phyloP scores from a whole-genome alignment of 2,888 invertebrate genomes.

The Pristionchus mayeri region DNA sequence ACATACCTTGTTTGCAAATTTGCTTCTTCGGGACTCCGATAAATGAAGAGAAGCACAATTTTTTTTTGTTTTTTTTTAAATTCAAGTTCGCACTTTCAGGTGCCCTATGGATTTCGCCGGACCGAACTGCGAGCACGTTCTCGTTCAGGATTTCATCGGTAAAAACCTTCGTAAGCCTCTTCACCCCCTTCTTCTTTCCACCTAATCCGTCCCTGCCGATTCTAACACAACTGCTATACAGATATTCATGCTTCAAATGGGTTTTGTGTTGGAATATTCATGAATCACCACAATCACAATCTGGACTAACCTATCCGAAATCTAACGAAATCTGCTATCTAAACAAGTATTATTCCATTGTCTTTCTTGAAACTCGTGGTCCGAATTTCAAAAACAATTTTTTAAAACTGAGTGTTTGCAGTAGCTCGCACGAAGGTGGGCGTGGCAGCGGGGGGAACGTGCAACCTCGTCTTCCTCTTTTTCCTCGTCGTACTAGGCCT shows the following conservation, averaged over 20 bases:
- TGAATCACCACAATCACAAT: too few species aligned
- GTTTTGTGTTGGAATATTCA: too few species aligned
- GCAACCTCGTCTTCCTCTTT: constrained; percentile 29
- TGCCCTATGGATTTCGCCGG: constrained; percentile 11
- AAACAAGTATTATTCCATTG: too few species aligned
- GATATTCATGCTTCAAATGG: not conserved
- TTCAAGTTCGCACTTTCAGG: too few species aligned
- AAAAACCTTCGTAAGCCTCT: constrained; percentile 37
- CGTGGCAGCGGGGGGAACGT: constrained; percentile 32
- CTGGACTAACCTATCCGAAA: too few species aligned
- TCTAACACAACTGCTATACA: constrained; percentile 17
- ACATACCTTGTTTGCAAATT: not conserved
- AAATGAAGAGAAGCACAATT: not conserved
- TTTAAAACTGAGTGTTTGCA: not conserved
- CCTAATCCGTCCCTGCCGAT: too few species aligned
- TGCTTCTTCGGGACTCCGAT: not conserved
- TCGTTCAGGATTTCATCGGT: constrained; percentile 43
- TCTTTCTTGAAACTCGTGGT: too few species aligned
- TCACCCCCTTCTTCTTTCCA: too few species aligned
- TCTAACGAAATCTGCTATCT: too few species aligned
- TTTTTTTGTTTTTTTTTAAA: not conserved
- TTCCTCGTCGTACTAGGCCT: constrained; percentile 31
- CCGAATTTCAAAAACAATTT: not conserved
- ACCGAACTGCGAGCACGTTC: constrained; percentile 32
- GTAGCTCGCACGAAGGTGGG: constrained; percentile 34